Conservation (phyloP, 2,113 vertebrate genomes). For the Mastomys natalensis region DNA sequence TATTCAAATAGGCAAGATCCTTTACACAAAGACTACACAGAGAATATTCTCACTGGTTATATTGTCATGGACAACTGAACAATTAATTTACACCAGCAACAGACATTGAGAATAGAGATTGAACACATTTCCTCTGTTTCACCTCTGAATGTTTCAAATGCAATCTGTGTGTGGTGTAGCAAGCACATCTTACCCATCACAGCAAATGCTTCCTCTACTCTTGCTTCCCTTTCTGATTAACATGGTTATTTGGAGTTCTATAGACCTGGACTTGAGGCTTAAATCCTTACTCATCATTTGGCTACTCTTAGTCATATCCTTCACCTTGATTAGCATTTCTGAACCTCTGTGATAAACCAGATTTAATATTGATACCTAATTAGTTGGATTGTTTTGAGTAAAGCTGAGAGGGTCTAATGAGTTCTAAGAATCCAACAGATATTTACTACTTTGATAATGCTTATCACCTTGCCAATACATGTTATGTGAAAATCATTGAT, state of each 20-base stretch:
- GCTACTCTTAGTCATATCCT: background rate
- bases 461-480: background rate
- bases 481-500: background rate
- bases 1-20: background rate
- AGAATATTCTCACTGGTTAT: background rate
- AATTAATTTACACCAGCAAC: background rate
- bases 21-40: background rate
- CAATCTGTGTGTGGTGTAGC: background rate
- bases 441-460: background rate
- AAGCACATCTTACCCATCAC: background rate
- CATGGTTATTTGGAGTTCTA: background rate
- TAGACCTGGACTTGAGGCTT: background rate
- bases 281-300: background rate
- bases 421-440: slow-evolving; percentile 1
- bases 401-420: background rate
- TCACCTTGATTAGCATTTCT: background rate
- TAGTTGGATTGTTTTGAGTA: background rate
- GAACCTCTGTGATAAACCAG: background rate
- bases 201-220: background rate
- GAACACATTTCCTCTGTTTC: background rate
- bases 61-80: background rate
- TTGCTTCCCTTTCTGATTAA: background rate
- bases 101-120: background rate
- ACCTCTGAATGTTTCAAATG: background rate
- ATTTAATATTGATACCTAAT: background rate